phyloP scores from a whole-genome alignment of 2,888 invertebrate species.

The Agonopterix arenella region DNA sequence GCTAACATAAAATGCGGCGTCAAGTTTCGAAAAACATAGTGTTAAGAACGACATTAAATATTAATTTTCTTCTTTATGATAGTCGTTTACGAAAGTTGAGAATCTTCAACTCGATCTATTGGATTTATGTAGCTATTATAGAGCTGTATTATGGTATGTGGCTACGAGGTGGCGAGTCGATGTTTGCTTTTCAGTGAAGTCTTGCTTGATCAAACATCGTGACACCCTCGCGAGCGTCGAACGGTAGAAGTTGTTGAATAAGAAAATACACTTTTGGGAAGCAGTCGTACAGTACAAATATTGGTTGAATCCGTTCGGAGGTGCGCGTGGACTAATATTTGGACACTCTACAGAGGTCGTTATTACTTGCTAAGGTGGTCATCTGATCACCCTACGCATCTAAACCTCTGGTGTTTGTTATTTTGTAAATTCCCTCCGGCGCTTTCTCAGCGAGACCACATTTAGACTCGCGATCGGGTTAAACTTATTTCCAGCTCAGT shows the following conservation, averaged over 20 bases:
- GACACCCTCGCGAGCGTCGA: slow-evolving; percentile 55
- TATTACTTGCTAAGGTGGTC: slow-evolving; percentile 51
- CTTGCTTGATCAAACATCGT: slow-evolving; percentile 49
- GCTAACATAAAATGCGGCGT: slow-evolving; percentile 7
- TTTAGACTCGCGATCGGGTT: slow-evolving; percentile 37
- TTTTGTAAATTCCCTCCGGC: neutral
- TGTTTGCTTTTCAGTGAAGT: slow-evolving; percentile 36
- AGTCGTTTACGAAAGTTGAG: slow-evolving; percentile 3
- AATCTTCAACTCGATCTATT: slow-evolving; percentile 4
- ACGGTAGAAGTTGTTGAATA: slow-evolving; percentile 65
- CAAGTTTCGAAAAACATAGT: slow-evolving; percentile 14
- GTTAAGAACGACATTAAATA: slow-evolving; percentile 18
- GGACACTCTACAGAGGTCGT: slow-evolving; percentile 48
- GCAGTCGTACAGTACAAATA: slow-evolving; percentile 66
- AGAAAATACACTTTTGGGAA: slow-evolving; percentile 69
- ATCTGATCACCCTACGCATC: slow-evolving; percentile 7
- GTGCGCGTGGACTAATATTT: slow-evolving; percentile 66
- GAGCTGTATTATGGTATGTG: slow-evolving; percentile 2
- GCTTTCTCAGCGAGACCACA: neutral
- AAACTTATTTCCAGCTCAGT: slow-evolving; percentile 62
- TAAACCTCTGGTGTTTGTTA: neutral
- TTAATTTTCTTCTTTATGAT: slow-evolving; percentile 12
- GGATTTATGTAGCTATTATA: neutral
- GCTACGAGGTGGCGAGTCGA: slow-evolving; percentile 20
- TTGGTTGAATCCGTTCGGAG: slow-evolving; percentile 66